Percentiles rank a stretch among this genome's conserved stretches.
These are phyloP conservation scores for Pseudomugil tenellus DNA, from an alignment of 2,797 vertebrate species.

Conservation along the genomic window DNA sequence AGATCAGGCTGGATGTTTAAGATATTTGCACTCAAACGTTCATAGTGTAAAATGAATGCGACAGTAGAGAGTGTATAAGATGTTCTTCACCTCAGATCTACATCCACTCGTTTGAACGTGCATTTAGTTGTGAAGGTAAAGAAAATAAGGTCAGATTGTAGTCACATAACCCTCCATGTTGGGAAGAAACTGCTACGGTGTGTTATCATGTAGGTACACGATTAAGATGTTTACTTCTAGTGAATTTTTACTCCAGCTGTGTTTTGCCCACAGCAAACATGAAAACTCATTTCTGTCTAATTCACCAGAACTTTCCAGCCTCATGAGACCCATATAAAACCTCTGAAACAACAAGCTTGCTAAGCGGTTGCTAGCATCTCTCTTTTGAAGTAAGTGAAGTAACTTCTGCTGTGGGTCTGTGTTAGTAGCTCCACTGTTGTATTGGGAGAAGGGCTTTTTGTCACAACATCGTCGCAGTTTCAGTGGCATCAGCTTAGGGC, in stretches of 20 bases:
- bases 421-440: neutral
- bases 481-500: constrained; percentile 41
- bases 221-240: neutral
- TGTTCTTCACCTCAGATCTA: neutral
- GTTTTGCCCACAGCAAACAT: constrained; percentile 15
- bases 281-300: constrained; percentile 29
- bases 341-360: constrained; percentile 10
- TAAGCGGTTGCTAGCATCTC: constrained; percentile 10
- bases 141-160: neutral
- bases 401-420: neutral
- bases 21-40: neutral
- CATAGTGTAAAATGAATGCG: neutral
- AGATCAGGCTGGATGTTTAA: too few relatives aligned
- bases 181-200: neutral
- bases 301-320: constrained; percentile 5
- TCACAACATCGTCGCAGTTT: constrained; percentile 38
- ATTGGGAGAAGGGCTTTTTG: constrained; percentile 22
- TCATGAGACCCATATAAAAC: constrained; percentile 2
- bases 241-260: constrained; percentile 12
- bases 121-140: neutral
- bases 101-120: neutral
- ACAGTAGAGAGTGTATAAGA: neutral
- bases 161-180: neutral
- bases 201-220: neutral
- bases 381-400: constrained; percentile 8